Evolutionary conservation across 2,888 invertebrate genomes (phyloP), one percentile per base, ranked within the genome.

Genomic region (Eupithecia dodoneata): DNA sequence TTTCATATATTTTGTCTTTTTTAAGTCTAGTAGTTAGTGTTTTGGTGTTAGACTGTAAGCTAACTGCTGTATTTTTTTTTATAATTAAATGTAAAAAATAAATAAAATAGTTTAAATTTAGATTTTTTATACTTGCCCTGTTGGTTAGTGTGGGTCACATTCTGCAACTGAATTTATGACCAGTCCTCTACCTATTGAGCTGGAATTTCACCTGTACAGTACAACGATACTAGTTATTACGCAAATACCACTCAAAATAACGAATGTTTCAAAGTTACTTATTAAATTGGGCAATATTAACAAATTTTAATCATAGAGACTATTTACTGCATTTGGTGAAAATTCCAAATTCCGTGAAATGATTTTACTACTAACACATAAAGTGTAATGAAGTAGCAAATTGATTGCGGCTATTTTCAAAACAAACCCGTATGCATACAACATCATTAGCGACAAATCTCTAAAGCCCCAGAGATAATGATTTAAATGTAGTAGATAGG

Each of bases 381-480:
- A 69, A 69, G 67, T 45, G 13, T n/a, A 7, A 69, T 69, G 63
- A 69, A 69, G 41, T 69, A 4, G 4, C n/a, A 69, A 42, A 45
- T 74, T 70, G 4, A 69, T 30, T 73, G 49, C 30, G 10, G 67
- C 45, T 13, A 42, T 59, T 47, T 55, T 55, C 41, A 75, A 75
- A 75, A 70, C 67, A 73, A 72, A 77, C 42, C 70, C 76, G 73
- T 66, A 70, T 75, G 72, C 65, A 72, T 72, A 72, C 52, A 41
- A 41, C 70, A 18, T 70, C 70, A 74, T 70, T 75, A 78, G 70
- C 65, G 30, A 44, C 71, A 55, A 73, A 67, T 76, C 73, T 75
- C 67, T 74, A 76, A 72, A 76, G 30, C 77, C 70, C 75, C 70
- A 69, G 78, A 77, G 77, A 73, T 45, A 73, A 71, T 77, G 65